Conservation (phyloP, 2,888 invertebrate genomes). For the Maniola hyperantus region DNA sequence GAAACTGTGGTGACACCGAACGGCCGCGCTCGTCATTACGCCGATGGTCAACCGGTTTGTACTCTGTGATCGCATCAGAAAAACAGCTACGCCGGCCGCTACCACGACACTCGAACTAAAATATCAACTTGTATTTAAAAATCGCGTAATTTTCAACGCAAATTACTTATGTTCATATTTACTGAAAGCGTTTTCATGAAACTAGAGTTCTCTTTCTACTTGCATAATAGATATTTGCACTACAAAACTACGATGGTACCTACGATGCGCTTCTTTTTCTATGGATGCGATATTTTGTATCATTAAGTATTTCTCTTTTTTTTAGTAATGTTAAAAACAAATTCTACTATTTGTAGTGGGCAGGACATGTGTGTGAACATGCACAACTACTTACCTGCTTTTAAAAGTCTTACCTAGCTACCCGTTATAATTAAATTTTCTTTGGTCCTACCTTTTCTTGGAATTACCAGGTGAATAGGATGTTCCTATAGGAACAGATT, state of each 20-base stretch:
- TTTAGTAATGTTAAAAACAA: background rate
- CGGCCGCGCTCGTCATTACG: constrained; percentile 60
- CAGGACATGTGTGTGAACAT: too few relatives aligned
- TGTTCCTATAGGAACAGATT: too few relatives aligned
- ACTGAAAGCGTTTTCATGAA: constrained; percentile 8
- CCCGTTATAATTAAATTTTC: too few relatives aligned
- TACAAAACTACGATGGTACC: background rate
- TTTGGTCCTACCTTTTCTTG: too few relatives aligned
- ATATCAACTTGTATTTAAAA: constrained; percentile 24
- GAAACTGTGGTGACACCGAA: constrained; percentile 47
- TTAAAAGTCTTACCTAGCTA: too few relatives aligned
- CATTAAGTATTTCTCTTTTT: background rate
- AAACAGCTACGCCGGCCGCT: constrained; percentile 73
- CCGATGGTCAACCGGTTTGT: constrained; percentile 79
- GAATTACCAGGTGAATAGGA: too few relatives aligned
- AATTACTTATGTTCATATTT: constrained; percentile 6
- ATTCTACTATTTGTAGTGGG: too few relatives aligned
- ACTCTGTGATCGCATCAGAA: constrained; percentile 79
- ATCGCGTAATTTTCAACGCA: constrained; percentile 10
- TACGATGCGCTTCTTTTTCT: background rate
- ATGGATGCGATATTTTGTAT: background rate
- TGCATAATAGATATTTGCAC: background rate
- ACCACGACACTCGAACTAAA: constrained; percentile 52
- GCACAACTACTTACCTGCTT: too few relatives aligned
- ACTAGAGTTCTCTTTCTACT: background rate